phyloP scores from a whole-genome alignment of 2,113 vertebrate genomes.

The Anoura caudifer region DNA sequence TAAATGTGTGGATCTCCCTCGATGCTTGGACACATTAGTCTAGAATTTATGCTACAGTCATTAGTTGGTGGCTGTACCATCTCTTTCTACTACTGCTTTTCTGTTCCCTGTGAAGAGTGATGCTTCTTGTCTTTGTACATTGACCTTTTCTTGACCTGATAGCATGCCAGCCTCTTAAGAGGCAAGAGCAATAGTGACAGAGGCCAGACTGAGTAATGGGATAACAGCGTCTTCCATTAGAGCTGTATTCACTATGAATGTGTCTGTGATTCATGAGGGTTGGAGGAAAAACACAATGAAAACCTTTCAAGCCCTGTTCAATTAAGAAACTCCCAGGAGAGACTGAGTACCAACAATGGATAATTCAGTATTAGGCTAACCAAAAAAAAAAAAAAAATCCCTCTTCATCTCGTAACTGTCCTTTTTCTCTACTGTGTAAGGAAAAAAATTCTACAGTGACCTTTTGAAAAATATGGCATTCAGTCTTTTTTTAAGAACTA shows the following conservation, averaged over 20 bases:
- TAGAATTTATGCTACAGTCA: not conserved
- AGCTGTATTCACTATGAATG: not conserved
- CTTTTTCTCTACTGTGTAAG: conserved; percentile 17
- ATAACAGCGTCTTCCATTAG: conserved; percentile 48
- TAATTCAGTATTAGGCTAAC: conserved; percentile 60
- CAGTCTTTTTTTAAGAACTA: not conserved
- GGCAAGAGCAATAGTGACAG: conserved; percentile 29
- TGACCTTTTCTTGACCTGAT: conserved; percentile 57
- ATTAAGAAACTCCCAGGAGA: conserved; percentile 60
- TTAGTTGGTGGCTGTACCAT: not conserved
- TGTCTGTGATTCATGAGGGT: not conserved
- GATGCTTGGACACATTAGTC: not conserved
- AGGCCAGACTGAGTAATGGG: conserved; percentile 43
- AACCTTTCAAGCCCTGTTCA: conserved; percentile 69
- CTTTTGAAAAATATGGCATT: conserved; percentile 30
- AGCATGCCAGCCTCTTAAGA: conserved; percentile 49
- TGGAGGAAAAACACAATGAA: conserved; percentile 61
- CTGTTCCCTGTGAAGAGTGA: not conserved
- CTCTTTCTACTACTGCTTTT: not conserved
- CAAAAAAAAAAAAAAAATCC: not conserved
- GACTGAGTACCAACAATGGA: conserved; percentile 44
- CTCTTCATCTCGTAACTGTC: conserved; percentile 28
- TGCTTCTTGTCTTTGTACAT: conserved; percentile 36
- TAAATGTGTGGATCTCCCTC: not conserved
- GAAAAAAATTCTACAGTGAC: conserved; percentile 1